Evolutionary conservation across 2,888 invertebrate genomes (phyloP), one percentile per base, ranked within the genome.

Genomic region (Chalcis sispes): DNA sequence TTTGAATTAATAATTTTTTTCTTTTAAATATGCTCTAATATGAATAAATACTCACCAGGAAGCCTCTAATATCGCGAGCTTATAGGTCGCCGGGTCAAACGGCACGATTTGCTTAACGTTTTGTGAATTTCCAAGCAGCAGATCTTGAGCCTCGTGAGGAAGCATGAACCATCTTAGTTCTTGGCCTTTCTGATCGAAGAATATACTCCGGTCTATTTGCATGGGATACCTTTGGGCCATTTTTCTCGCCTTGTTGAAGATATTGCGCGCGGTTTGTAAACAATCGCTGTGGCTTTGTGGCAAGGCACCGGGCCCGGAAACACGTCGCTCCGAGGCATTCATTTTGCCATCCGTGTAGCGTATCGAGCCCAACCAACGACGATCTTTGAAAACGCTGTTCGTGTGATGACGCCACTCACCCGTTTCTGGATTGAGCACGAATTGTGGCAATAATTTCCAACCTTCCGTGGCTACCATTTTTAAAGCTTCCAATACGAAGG

Each of bases 371-470:
- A 97, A 90, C 91, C 96, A 96, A 87, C 95, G 95, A 61, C 95
- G 91, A 82, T 96, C 96, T 84, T 94, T 93, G 79, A 95, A 93
- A 4, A 94, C 91, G 61, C 93, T 92, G 86, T 95, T 95, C 0
- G 94, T 92, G 83, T 94, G 93, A 85, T 97, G 96, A 77, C 94
- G 92, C 96, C 97, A 97, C 87, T 96, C 96, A 0, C 95, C 97
- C 0, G 96, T 96, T 85, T 96, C 94, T 4, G 95, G 92, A 85
- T 96, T 95, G n/a, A 96, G 92, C 10, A 93, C 91, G 86, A 97
- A 97, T 87, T 96, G 95, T 0, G 97, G 97, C 67, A 97, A 88
- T 52, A 97, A 91, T 84, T 95, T 95, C 95, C 96, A 96, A 0
- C 94, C 97, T 89, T 96, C 94, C 2, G 95, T 94, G 0, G 96